These are phyloP conservation scores for Mallateleia sp. DNA, from an alignment of 2,888 invertebrate species.

Conservation along the genomic window DNA sequence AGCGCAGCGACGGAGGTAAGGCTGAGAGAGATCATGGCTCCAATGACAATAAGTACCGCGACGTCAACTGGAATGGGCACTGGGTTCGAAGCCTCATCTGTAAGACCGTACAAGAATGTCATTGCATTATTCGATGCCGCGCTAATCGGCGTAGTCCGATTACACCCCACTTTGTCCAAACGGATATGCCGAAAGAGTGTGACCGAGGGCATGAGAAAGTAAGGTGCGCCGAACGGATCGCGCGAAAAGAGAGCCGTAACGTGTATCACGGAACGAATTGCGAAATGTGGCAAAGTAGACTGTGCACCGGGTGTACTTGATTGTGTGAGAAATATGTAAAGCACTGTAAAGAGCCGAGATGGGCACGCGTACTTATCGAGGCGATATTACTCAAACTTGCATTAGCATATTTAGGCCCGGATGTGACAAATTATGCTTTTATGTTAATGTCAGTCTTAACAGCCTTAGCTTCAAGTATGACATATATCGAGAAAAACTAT, in stretches of 20 bases:
- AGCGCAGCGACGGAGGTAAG: conserved; percentile 86
- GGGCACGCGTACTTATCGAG: conserved; percentile 54
- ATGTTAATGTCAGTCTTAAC: conserved; percentile 14
- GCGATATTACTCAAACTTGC: conserved; percentile 17
- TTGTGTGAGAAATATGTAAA: conserved; percentile 77
- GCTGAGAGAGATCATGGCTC: conserved; percentile 86
- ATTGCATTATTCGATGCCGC: conserved; percentile 17
- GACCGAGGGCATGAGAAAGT: conserved; percentile 78
- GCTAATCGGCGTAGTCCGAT: conserved; percentile 43
- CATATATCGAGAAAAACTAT: neutral
- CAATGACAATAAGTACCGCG: conserved; percentile 86
- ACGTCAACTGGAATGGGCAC: conserved; percentile 85
- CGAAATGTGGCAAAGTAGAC: conserved; percentile 68
- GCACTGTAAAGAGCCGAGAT: conserved; percentile 53
- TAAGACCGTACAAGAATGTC: conserved; percentile 25
- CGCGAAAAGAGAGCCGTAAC: conserved; percentile 70
- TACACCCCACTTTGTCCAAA: conserved; percentile 50
- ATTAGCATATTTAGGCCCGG: conserved; percentile 22
- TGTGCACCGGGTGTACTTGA: conserved; percentile 55
- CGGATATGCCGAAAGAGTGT: conserved; percentile 75
- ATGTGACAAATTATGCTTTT: conserved; percentile 55
- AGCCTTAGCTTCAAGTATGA: neutral
- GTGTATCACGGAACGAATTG: conserved; percentile 66
- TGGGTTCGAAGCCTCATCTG: conserved; percentile 80
- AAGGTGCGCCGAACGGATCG: conserved; percentile 69